Conservation (phyloP, 2,888 invertebrate species). For the Liposcelis brunnea region DNA sequence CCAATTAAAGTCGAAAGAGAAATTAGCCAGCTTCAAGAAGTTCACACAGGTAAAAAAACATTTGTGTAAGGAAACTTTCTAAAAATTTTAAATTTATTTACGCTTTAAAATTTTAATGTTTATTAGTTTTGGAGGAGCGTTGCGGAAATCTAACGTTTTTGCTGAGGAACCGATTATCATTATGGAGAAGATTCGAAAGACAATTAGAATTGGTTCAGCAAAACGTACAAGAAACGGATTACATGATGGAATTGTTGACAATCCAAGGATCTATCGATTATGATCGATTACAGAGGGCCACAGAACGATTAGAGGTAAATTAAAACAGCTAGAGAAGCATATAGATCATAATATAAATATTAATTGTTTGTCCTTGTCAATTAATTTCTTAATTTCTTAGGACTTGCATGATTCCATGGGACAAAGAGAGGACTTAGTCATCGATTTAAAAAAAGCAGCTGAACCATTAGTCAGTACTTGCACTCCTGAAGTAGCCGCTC, state of each 20-base stretch:
- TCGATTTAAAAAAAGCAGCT: conserved; percentile 50
- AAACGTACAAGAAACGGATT: conserved; percentile 69
- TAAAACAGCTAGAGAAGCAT: no score
- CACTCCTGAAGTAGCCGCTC: conserved; percentile 50
- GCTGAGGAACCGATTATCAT: conserved; percentile 42
- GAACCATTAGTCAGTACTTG: conserved; percentile 52
- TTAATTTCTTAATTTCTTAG: conserved; percentile 27
- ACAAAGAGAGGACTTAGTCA: conserved; percentile 53
- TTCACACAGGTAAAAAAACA: conserved; percentile 38
- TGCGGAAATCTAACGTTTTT: conserved; percentile 48
- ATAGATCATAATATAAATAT: no score
- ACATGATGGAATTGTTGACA: conserved; percentile 70
- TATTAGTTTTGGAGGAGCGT: conserved; percentile 38
- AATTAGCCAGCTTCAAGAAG: conserved; percentile 55
- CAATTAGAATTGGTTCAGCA: conserved; percentile 65
- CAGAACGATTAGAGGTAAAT: conserved; percentile 68
- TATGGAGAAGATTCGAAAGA: conserved; percentile 63
- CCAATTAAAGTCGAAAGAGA: conserved; percentile 56
- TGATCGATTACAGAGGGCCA: conserved; percentile 62
- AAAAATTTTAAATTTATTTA: background rate
- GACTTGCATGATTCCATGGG: conserved; percentile 59
- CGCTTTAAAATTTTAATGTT: background rate
- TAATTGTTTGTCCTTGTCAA: no score
- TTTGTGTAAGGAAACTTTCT: background rate
- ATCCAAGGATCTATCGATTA: conserved; percentile 75